Conservation (phyloP, 2,113 vertebrate species). For the Macrotis lagotis region DNA sequence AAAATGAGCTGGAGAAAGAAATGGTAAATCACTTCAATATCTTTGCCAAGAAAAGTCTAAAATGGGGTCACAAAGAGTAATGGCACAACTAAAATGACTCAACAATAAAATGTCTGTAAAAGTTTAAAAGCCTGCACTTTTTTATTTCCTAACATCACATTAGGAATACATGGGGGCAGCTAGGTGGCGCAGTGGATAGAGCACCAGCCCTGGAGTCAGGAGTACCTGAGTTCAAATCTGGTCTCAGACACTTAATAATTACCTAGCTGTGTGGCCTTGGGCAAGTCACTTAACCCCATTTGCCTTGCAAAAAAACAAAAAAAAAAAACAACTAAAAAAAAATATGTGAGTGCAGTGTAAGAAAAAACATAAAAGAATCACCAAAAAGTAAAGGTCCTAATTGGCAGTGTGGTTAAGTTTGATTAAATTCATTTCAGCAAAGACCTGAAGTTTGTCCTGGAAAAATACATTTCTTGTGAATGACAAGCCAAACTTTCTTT, state of each 20-base stretch:
- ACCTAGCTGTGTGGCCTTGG: too few relatives aligned
- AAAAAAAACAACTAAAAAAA: too few relatives aligned
- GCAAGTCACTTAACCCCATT: too few relatives aligned
- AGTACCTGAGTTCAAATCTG: too few relatives aligned
- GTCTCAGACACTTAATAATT: too few relatives aligned
- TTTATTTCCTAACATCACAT: neutral
- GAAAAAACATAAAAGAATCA: neutral
- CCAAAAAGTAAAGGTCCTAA: neutral
- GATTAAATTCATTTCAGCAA: neutral
- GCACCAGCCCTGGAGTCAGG: too few relatives aligned
- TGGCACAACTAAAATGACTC: neutral
- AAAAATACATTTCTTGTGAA: neutral
- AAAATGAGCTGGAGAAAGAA: neutral
- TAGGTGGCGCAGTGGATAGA: too few relatives aligned
- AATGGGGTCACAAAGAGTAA: neutral
- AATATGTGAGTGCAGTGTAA: neutral
- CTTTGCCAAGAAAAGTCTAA: neutral
- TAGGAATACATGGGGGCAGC: neutral
- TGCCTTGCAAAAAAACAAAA: too few relatives aligned
- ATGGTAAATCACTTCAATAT: neutral
- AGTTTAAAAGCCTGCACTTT: neutral
- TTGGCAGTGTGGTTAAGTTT: neutral
- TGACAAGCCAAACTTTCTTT: neutral
- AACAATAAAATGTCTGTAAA: neutral
- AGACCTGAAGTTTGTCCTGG: neutral